Conservation (phyloP, 2,888 invertebrate species). For the Xanthia togata region DNA sequence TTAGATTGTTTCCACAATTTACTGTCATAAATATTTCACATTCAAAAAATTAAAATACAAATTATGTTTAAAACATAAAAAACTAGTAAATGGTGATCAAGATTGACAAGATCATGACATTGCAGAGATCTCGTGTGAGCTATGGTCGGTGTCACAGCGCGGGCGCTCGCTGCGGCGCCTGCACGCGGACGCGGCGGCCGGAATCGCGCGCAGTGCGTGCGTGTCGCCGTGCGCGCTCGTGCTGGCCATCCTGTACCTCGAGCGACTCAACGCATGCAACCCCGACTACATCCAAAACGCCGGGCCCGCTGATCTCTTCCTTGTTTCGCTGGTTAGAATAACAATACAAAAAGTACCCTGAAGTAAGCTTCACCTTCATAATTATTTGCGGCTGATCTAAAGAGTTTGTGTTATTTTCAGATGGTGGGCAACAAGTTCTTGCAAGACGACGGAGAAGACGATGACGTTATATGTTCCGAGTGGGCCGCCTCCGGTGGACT, state of each 20-base stretch:
- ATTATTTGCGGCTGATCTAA: background rate
- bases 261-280: conserved; percentile 95
- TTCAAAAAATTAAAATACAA: background rate
- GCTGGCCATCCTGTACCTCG: conserved; percentile 97
- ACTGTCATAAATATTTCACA: background rate
- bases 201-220: conserved; percentile 94
- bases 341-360: background rate
- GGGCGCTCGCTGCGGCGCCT: conserved; percentile 94
- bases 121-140: conserved; percentile 95
- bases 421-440: conserved; percentile 99
- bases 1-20: background rate
- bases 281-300: conserved; percentile 95
- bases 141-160: conserved; percentile 94
- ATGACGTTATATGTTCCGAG: conserved; percentile 97
- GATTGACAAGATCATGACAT: background rate
- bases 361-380: background rate
- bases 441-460: conserved; percentile 97
- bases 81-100: background rate
- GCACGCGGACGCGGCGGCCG: conserved; percentile 94
- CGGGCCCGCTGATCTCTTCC: conserved; percentile 97
- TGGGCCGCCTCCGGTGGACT: conserved; percentile 97
- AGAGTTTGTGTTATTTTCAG: conserved; percentile 86
- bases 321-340: conserved; percentile 95
- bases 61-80: background rate
- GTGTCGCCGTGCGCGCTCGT: conserved; percentile 98